Evolutionary conservation across 2,888 invertebrate species (phyloP).

Genomic region (Conistra vaccinii): DNA sequence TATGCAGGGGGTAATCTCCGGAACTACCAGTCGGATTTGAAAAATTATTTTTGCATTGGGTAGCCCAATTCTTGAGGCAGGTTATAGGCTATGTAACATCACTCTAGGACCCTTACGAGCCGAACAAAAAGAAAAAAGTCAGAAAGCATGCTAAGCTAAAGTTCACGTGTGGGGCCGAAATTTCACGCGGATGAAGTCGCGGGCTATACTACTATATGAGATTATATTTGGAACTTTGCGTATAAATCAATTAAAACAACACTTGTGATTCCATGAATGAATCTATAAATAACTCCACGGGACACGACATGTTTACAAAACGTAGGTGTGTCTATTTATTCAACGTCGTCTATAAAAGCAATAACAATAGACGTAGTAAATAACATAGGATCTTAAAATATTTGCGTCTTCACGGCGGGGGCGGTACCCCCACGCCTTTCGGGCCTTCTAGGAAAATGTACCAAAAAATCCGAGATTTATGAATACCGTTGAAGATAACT

Average conservation of each 20-base stretch:
- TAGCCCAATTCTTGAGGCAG: too few species aligned
- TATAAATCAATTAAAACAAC: neutral
- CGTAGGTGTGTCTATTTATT: constrained; percentile 30
- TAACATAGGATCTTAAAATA: constrained; percentile 15
- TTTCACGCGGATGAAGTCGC: too few species aligned
- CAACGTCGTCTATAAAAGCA: constrained; percentile 19
- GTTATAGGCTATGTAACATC: too few species aligned
- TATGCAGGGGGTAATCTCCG: too few species aligned
- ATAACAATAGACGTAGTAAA: constrained; percentile 31
- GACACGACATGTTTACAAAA: constrained; percentile 5
- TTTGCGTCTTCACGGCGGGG: neutral
- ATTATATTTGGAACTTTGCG: too few species aligned
- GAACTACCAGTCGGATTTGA: too few species aligned
- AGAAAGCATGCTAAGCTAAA: too few species aligned
- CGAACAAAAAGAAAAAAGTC: too few species aligned
- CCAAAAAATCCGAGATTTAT: constrained; percentile 42
- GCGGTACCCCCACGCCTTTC: neutral
- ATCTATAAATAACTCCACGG: constrained; percentile 22
- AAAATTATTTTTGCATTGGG: too few species aligned
- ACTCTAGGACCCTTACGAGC: too few species aligned
- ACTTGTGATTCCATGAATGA: neutral
- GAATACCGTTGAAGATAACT: constrained; percentile 31
- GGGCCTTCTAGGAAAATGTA: constrained; percentile 1
- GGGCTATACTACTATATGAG: too few species aligned
- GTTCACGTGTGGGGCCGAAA: too few species aligned